phyloP scores from a whole-genome alignment of 2,113 vertebrate species.

The Gymnogyps californianus region DNA sequence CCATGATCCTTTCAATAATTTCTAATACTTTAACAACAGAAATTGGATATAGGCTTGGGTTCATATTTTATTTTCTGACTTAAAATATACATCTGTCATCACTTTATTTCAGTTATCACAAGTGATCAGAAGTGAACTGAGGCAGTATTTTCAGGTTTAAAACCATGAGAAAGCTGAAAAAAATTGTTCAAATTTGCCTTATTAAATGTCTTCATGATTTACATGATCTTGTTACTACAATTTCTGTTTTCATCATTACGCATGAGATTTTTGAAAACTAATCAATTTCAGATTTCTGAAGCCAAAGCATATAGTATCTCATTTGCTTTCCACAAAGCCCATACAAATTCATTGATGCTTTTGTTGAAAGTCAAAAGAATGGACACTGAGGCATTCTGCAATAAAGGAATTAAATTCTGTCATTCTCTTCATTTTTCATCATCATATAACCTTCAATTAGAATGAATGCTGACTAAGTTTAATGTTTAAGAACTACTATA shows the following conservation, averaged over 20 bases:
- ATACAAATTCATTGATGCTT: not conserved
- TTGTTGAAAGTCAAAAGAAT: not conserved
- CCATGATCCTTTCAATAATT: not conserved
- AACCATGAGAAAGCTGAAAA: not conserved
- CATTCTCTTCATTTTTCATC: not conserved
- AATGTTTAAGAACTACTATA: not conserved
- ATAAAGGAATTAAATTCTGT: not conserved
- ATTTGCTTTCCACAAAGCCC: not conserved
- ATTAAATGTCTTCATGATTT: not conserved
- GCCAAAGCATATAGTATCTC: not conserved
- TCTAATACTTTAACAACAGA: not conserved
- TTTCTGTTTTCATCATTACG: not conserved
- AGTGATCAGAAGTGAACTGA: not conserved
- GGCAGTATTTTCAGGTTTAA: not conserved
- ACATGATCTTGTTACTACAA: not conserved
- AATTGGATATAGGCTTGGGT: not conserved
- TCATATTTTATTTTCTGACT: not conserved
- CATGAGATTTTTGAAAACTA: not conserved
- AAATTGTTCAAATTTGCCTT: not conserved
- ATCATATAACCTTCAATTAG: not conserved
- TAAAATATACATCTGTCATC: not conserved
- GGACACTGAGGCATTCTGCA: not conserved
- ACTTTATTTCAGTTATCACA: not conserved
- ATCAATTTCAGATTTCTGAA: not conserved
- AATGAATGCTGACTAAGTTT: not conserved